Percentiles rank a stretch among this genome's conserved stretches.
phyloP scores from a whole-genome alignment of 2,113 vertebrate genomes.

The Alouatta palliata region DNA sequence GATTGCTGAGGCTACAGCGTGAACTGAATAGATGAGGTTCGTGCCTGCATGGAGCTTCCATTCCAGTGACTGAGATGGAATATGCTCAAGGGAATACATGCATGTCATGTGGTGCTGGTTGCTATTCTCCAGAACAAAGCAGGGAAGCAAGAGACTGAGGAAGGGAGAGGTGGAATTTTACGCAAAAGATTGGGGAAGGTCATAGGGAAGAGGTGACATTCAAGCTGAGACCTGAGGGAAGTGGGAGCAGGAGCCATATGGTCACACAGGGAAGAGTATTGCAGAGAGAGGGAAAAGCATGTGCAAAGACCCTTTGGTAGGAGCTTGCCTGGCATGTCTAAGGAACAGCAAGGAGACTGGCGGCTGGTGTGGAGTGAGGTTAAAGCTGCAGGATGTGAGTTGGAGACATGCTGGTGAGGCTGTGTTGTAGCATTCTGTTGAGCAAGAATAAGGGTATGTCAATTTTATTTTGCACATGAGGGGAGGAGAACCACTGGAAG shows the following conservation, averaged over 20 bases:
- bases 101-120: not conserved
- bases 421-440: too few species aligned
- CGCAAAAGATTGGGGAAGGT: not conserved
- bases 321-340: accelerated
- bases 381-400: not conserved
- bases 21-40: not conserved
- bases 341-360: not conserved
- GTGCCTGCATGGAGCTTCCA: not conserved
- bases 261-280: accelerated
- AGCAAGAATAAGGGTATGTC: not conserved
- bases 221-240: too few species aligned
- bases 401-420: not conserved
- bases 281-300: accelerated
- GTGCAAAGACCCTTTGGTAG: not conserved
- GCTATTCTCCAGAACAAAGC: not conserved
- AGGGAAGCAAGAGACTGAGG: not conserved
- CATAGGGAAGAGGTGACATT: not conserved
- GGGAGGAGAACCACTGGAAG: not conserved
- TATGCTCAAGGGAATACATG: not conserved
- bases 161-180: not conserved
- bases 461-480: not conserved
- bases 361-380: not conserved
- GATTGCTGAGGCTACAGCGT: not conserved
- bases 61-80: not conserved
- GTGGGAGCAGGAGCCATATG: not conserved